phyloP scores from a whole-genome alignment of 1,140 invertebrate genomes.

The Camponotus pennsylvanicus region DNA sequence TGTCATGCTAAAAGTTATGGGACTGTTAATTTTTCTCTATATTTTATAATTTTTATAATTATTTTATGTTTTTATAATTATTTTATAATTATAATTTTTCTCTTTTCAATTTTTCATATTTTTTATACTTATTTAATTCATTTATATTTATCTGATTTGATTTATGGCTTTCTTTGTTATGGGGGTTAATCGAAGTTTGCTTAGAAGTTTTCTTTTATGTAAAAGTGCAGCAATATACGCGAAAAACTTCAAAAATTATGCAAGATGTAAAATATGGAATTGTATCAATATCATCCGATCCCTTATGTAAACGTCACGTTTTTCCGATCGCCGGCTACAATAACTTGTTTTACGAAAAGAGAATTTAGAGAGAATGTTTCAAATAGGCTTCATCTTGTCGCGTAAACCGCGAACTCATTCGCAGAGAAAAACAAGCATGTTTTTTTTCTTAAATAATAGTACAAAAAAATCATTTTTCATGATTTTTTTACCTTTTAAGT shows the following conservation, averaged over 20 bases:
- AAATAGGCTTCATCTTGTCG: not conserved
- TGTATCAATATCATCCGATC: not conserved
- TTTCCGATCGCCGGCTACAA: slow-evolving; percentile 34
- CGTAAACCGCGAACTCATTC: not conserved
- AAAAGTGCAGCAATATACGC: not conserved
- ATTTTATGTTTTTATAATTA: too few species aligned
- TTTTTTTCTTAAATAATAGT: slow-evolving; percentile 4
- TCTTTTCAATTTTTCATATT: not conserved
- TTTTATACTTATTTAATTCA: not conserved
- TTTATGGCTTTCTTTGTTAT: slow-evolving; percentile 10
- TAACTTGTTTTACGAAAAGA: slow-evolving; percentile 7
- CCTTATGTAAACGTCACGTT: slow-evolving; percentile 30
- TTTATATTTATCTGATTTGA: slow-evolving; percentile 30
- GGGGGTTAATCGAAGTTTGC: not conserved
- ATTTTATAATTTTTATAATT: too few species aligned
- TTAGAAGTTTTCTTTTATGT: not conserved
- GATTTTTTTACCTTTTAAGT: not conserved
- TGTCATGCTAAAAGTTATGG: not conserved
- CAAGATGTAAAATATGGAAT: not conserved
- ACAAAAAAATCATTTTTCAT: slow-evolving; percentile 34
- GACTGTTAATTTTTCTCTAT: not conserved
- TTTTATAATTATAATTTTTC: not conserved
- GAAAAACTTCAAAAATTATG: not conserved
- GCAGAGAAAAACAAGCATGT: not conserved
- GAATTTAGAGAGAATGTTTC: slow-evolving; percentile 33